Conservation (phyloP, 37 sponge, comb jelly and placozoan genomes). For the Tethya wilhelma region DNA sequence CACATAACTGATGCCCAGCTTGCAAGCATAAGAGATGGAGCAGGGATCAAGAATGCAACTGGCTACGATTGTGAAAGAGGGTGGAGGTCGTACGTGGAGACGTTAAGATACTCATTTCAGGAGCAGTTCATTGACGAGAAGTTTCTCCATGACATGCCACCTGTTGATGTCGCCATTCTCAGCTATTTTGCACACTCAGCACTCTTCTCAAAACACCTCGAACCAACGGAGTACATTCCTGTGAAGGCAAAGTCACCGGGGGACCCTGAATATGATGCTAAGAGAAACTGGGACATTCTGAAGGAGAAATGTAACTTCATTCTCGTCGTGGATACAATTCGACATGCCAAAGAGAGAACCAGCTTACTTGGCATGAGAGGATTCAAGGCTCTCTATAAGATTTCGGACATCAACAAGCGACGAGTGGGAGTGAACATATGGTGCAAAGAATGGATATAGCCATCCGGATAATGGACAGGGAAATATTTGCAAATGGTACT, state of each 20-base stretch:
- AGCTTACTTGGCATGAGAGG: no score
- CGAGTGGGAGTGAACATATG: not conserved
- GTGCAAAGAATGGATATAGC: not conserved
- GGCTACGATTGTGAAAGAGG: not conserved
- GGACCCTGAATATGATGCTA: no score
- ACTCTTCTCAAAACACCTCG: not conserved
- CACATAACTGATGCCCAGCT: no score
- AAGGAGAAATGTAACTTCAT: no score
- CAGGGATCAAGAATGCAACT: not conserved
- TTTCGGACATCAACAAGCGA: no score
- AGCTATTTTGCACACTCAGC: not conserved
- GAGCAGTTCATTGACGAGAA: not conserved
- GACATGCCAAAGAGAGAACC: no score
- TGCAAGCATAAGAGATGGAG: no score
- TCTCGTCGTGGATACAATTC: no score
- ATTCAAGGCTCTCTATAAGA: no score
- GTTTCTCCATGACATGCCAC: not conserved
- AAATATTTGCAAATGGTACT: not conserved
- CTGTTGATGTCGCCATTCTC: not conserved
- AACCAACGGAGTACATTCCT: not conserved
- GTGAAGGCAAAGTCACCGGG: no score
- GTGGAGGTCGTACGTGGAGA: not conserved
- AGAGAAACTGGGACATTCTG: no score
- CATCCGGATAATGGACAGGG: not conserved
- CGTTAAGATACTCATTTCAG: not conserved